Percentiles rank a stretch among this genome's conserved stretches.
Conservation (phyloP, 2,888 invertebrate species). For the Himalopsyche japonica region DNA sequence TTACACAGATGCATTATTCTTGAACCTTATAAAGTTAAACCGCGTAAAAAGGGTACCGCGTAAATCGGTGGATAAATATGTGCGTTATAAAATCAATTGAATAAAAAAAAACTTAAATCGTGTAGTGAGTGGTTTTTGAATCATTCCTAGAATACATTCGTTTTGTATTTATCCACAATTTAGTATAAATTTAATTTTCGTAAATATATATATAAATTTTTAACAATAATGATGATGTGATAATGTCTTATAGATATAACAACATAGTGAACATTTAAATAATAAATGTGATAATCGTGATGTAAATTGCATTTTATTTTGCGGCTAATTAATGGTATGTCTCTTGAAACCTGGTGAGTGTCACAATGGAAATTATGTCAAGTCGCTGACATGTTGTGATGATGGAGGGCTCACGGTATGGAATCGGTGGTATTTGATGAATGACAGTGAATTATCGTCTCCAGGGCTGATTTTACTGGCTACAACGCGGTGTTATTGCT, state of each 20-base stretch:
- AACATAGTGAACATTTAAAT: background rate
- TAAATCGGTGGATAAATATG: no score
- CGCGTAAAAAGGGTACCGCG: no score
- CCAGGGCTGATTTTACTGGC: background rate
- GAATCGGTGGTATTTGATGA: constrained; percentile 1
- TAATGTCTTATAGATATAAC: background rate
- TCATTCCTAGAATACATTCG: no score
- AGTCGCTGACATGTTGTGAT: background rate
- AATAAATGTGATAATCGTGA: background rate
- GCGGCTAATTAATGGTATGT: background rate
- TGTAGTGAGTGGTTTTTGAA: no score
- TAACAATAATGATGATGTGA: no score
- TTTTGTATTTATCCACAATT: no score
- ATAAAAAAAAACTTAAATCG: no score
- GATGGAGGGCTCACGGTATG: constrained; percentile 1
- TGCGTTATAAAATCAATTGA: no score
- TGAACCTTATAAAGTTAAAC: no score
- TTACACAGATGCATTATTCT: no score
- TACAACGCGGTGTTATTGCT: background rate
- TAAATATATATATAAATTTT: no score
- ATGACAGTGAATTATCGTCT: background rate
- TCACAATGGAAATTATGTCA: background rate
- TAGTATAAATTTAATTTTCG: no score
- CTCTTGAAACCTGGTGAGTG: background rate
- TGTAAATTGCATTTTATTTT: background rate